Percentiles rank a stretch among this genome's conserved stretches.
Conservation (phyloP, 2,888 invertebrate species). For the Gymnocheta viridis region DNA sequence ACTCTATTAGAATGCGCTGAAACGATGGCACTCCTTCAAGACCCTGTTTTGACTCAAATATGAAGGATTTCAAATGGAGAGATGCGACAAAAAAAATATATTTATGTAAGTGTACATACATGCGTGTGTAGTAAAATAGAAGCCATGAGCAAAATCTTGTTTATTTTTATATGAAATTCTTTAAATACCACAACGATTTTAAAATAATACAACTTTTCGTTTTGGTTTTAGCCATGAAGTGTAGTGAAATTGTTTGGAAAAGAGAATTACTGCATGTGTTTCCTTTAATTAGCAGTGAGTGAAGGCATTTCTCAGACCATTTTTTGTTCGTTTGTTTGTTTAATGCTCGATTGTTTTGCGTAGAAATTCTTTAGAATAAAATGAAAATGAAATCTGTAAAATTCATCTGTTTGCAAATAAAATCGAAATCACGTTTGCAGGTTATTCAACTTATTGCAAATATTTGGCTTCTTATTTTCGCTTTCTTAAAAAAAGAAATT, state of each 20-base stretch:
- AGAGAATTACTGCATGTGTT: constrained; percentile 50
- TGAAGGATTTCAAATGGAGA: constrained; percentile 46
- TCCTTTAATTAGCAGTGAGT: constrained; percentile 60
- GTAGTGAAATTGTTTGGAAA: constrained; percentile 33
- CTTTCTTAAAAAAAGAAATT: constrained; percentile 3
- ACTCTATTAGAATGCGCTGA: background rate
- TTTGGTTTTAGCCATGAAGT: constrained; percentile 32
- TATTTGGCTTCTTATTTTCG: background rate
- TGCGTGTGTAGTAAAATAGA: background rate
- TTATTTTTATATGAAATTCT: constrained; percentile 63
- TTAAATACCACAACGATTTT: constrained; percentile 54
- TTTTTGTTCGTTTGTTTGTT: constrained; percentile 2
- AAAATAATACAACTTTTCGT: constrained; percentile 40
- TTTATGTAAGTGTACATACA: background rate
- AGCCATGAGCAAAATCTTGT: constrained; percentile 34
- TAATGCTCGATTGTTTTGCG: constrained; percentile 30
- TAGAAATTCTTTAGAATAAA: constrained; percentile 37
- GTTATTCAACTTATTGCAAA: constrained; percentile 47
- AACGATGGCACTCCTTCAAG: background rate
- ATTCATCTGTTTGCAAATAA: constrained; percentile 2
- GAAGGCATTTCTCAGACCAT: constrained; percentile 20
- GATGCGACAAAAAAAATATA: background rate
- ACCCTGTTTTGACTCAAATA: background rate
- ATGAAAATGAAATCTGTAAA: constrained; percentile 23
- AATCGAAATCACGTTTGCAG: constrained; percentile 26